Evolutionary conservation across 1,140 invertebrate genomes (phyloP), one percentile per base, ranked within the genome.

Genomic region (Brachionus rubens): DNA sequence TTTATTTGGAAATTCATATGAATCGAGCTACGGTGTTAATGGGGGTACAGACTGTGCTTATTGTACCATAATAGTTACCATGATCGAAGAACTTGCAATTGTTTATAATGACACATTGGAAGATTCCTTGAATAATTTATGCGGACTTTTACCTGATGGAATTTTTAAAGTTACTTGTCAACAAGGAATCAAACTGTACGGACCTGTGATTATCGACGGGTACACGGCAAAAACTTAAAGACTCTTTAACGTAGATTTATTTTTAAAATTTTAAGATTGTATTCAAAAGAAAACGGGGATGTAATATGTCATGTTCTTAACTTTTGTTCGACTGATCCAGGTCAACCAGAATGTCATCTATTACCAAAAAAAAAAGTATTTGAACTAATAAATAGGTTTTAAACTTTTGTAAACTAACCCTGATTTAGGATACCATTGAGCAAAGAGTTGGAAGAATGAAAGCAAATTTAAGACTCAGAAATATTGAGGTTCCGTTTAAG

Each of bases 41-140:
- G 68, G 68, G 12, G 68, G 68, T 14, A 14, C 46, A n/a, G 47
- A 67, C 24, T 78, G 65, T 79, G 41, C 79, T 80, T 81, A 77
- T 21, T 84, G 83, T 76, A 81, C 81, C 14, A 78, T 83, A 1
- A 33, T 82, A 2, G 26, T 82, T 7, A 79, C 79, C 10, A 62
- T 84, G 16, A 59, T 79, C 6, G 79, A 81, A 52, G 81, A 84
- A 77, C 75, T 82, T 12, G 76, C 79, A n/a, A 79, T 80, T 24
- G 78, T 83, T 26, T 76, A 84, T 76, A 82, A 83, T 77, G 79
- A 80, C 54, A 82, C 79, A 1, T 36, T 81, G 9, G 75, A 79
- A 10, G 56, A 76, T 12, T 77, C 81, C 6, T 59, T 82, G 16
- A 76, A 81, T 21, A 68, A 78, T 30, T 67, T 84, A 0, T 84